Percentiles rank a stretch among this genome's conserved stretches.
phyloP scores from a whole-genome alignment of 2,113 vertebrate species.

The Montifringilla adamsi region DNA sequence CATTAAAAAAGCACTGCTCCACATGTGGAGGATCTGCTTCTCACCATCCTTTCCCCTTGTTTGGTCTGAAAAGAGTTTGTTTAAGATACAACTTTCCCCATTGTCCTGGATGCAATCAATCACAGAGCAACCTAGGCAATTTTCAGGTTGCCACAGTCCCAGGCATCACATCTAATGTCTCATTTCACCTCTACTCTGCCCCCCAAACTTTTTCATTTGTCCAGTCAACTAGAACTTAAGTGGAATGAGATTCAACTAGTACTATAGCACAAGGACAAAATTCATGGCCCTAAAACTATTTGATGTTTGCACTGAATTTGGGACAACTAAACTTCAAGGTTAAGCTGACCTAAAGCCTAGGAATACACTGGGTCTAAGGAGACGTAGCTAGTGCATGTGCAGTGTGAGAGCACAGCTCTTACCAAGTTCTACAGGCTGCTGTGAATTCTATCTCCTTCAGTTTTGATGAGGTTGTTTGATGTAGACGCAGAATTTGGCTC shows the following conservation, averaged over 20 bases:
- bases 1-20: not conserved
- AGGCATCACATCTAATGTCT: accelerated
- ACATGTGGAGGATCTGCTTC: not conserved
- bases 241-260: not conserved
- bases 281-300: not conserved
- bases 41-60: not conserved
- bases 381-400: accelerated
- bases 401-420: not conserved
- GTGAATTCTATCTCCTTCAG: not conserved
- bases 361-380: not conserved
- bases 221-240: not conserved
- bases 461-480: not conserved
- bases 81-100: not conserved
- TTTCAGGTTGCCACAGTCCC: not conserved
- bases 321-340: not conserved
- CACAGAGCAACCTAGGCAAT: not conserved
- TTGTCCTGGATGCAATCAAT: not conserved
- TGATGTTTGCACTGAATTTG: not conserved
- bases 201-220: not conserved
- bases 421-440: not conserved
- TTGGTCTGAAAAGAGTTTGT: not conserved
- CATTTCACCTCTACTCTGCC: accelerated
- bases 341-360: not conserved
- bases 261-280: not conserved
- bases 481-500: not conserved